Base-by-base conservation (phyloP, 2,797 vertebrate species). In the Poeciliopsis paucimaculata region DNA sequence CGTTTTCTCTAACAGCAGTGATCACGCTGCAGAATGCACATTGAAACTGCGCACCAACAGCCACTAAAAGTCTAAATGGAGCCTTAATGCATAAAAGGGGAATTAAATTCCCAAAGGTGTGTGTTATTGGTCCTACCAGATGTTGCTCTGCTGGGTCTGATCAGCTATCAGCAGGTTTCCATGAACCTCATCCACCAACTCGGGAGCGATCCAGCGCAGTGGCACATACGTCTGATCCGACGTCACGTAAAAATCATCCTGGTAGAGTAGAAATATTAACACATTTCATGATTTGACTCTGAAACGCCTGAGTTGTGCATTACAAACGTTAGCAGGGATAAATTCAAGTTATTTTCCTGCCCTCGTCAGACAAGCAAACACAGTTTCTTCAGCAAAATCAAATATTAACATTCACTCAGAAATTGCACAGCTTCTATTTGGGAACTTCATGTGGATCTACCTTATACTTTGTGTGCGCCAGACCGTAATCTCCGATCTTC, bases 161-260 rank as follows among this genome's bases (percentile, higher is more conserved):
- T 97, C 97, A 11, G 96, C 97, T 73, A 98, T 95, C 16, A 99
- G 95, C 87, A 99, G 94, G 92, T 99, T 98, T 72, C 97, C 96
- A 0, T 99, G 98, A 68, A 99, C 97, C 49, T 99, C 98, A 0
- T 99, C 98, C 41, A 99, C 96, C 75, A 99, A 96, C 91, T 99
- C 98, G 0, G 98, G 98, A 0, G 98, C 98, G 1, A 98, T 98
- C 98, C 98, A 99, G 81, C 98, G 97, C 90, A 99, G 93, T 0
- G 98, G 98, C 86, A 99, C 96, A 83, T 95, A 98, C 92, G 96
- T 95, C 95, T 98, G 98, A 88, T 99, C 98, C 0, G 96, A 90
- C 0, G 98, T 99, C 94, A 98, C 93, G 0, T 97, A 97, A 93
- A 99, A 99, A 91, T 99, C 98, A 1, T 99, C 98, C 98, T 99